phyloP scores from a whole-genome alignment of 1,140 invertebrate species.

The Sycobia sp. region DNA sequence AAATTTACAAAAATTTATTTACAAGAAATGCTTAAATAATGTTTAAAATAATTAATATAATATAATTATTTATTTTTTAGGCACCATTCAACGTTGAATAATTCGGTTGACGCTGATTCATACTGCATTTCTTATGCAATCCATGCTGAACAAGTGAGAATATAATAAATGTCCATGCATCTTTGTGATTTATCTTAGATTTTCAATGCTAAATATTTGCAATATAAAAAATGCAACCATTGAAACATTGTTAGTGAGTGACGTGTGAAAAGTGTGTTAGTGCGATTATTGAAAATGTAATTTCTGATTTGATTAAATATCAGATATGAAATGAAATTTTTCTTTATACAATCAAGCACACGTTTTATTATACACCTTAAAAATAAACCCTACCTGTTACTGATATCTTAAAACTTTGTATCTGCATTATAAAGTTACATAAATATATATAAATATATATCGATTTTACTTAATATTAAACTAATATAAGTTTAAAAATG shows the following conservation, averaged over 20 bases:
- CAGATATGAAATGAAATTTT: conserved; percentile 32
- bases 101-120: conserved; percentile 19
- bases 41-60: no score
- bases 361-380: conserved; percentile 25
- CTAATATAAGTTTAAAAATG: conserved; percentile 23
- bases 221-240: conserved; percentile 17
- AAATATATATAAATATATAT: conserved; percentile 32
- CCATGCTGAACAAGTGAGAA: conserved; percentile 24
- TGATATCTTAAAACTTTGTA: no score
- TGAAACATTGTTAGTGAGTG: background rate
- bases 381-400: no score
- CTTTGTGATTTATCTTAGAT: conserved; percentile 29
- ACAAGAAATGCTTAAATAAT: no score
- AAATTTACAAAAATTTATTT: no score
- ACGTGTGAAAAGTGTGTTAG: conserved; percentile 27
- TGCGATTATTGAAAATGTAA: conserved; percentile 29
- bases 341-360: conserved; percentile 21
- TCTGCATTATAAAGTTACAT: no score
- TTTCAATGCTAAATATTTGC: conserved; percentile 16
- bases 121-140: conserved; percentile 30
- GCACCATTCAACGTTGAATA: conserved; percentile 24
- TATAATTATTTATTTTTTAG: conserved; percentile 28
- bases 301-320: conserved; percentile 31
- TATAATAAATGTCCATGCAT: conserved; percentile 21
- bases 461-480: conserved; percentile 31